Percentiles rank a stretch among this genome's conserved stretches.
Evolutionary conservation across 2,797 vertebrate species (phyloP).

Genomic region (Hemibagrus guttatus): DNA sequence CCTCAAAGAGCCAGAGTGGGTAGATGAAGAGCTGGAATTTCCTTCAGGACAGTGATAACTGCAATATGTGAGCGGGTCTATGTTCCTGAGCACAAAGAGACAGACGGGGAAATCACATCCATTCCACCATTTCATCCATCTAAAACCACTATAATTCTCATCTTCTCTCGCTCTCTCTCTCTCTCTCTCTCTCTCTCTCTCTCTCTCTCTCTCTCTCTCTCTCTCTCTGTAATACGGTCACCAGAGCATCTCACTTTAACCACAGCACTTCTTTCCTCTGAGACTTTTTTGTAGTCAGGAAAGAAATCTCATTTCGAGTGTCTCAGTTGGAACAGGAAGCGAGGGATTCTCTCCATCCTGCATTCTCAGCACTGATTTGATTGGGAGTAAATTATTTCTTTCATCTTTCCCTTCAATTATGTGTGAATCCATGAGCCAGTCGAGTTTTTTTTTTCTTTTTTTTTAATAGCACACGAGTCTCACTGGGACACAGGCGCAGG

Average conservation of each 20-base stretch:
- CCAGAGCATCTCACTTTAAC: conserved; percentile 8
- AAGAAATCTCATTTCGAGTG: conserved; percentile 30
- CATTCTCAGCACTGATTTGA: conserved; percentile 29
- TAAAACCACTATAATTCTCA: conserved; percentile 44
- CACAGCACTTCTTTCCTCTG: background rate
- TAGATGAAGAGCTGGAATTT: conserved; percentile 50
- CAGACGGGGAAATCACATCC: conserved; percentile 37
- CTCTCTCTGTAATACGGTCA: conserved; percentile 19
- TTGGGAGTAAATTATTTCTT: conserved; percentile 34
- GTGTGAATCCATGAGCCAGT: conserved; percentile 18
- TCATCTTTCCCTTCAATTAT: conserved; percentile 40
- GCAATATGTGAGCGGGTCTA: conserved; percentile 30
- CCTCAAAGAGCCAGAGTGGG: conserved; percentile 27
- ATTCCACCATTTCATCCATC: conserved; percentile 44
- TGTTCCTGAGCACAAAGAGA: conserved; percentile 23
- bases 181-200: conserved; percentile 1
- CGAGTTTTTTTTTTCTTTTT: conserved; percentile 12
- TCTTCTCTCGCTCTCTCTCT: conserved; percentile 15
- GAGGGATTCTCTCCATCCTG: conserved; percentile 25
- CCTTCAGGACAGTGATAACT: conserved; percentile 40
- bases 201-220: background rate
- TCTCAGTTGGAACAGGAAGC: background rate
- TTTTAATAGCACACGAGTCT: conserved; percentile 15
- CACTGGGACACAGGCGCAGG: background rate
- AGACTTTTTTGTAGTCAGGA: conserved; percentile 32